Conservation (phyloP, 2,113 vertebrate genomes). For the Pao palembangensis region DNA sequence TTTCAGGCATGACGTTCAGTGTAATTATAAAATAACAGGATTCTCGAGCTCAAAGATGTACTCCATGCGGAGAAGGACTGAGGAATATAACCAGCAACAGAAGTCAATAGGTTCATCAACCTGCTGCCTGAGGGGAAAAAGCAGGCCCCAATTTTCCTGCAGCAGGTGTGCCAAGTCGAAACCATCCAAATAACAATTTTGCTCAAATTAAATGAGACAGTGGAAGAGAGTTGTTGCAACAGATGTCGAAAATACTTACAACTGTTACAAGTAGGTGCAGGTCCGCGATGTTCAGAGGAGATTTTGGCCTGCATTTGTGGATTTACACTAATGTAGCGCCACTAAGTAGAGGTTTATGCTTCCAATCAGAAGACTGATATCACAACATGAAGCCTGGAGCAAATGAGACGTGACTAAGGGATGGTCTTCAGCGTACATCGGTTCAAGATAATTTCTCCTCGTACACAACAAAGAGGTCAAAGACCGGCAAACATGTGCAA, state of each 20-base stretch:
- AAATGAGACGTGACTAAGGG: conserved; percentile 54
- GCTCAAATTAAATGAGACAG: conserved; percentile 10
- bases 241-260: conserved; percentile 18
- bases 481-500: conserved; percentile 14
- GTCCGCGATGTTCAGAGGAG: not conserved
- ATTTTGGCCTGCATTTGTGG: not conserved
- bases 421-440: conserved; percentile 39
- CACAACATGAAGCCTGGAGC: conserved; percentile 45
- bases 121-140: conserved; percentile 45
- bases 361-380: conserved; percentile 57
- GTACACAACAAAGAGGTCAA: too few species aligned
- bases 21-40: too few species aligned
- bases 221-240: conserved; percentile 2
- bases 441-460: conserved; percentile 58
- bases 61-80: not conserved
- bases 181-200: conserved; percentile 51
- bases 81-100: conserved; percentile 16
- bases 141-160: conserved; percentile 7
- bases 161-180: conserved; percentile 57
- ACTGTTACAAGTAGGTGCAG: conserved; percentile 31
- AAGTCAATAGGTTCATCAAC: conserved; percentile 54
- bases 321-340: conserved; percentile 9
- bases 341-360: too few species aligned
- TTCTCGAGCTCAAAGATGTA: not conserved
- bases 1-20: too few species aligned